A percentile compares a stretch with the other conserved stretches of the same genome.
Conservation (phyloP, 2,113 vertebrate genomes). For the Calidris pygmaea region DNA sequence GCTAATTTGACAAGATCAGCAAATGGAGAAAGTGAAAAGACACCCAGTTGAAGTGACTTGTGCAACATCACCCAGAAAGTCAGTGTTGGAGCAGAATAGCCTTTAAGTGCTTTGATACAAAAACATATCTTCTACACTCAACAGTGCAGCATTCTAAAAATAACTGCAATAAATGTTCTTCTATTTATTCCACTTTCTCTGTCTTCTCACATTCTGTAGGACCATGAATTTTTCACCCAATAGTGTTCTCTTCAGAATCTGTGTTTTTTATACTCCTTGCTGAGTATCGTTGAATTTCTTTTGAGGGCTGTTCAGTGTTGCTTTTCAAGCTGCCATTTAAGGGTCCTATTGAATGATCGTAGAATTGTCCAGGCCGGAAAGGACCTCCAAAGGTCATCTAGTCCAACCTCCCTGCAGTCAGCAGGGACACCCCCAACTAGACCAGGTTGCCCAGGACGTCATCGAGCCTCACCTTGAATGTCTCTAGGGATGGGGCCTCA, state of each 20-base stretch:
- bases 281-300: background rate
- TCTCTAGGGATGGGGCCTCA: no score
- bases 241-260: background rate
- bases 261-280: background rate
- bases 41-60: background rate
- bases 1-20: background rate
- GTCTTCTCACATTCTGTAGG: background rate
- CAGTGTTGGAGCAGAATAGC: background rate
- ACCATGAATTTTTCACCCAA: background rate
- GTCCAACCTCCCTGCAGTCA: no score
- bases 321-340: background rate
- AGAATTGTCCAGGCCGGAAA: no score
- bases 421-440: no score
- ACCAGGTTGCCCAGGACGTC: no score
- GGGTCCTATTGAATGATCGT: background rate
- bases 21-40: background rate
- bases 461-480: no score
- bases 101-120: background rate
- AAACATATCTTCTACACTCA: rapidly evolving
- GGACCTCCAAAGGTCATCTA: no score
- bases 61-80: background rate
- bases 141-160: background rate
- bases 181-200: background rate
- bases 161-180: background rate
- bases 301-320: background rate